Evolutionary conservation across 2,797 vertebrate species (phyloP).

Genomic region (Garrulus glandarius): DNA sequence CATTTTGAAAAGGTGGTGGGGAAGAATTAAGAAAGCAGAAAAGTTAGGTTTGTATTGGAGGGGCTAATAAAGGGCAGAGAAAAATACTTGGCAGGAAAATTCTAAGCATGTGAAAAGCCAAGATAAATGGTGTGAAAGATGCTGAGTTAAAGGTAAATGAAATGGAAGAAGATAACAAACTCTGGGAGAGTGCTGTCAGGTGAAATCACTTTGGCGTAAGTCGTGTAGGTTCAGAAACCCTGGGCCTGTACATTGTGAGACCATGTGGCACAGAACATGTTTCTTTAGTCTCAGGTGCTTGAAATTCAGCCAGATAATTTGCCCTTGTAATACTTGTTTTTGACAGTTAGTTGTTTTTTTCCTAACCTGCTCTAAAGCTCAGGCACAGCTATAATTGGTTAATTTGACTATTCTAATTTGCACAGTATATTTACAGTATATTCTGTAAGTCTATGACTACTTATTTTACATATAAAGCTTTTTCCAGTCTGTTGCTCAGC

Average conservation of each 20-base stretch:
- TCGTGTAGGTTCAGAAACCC: fast-evolving
- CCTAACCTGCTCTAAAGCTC: not conserved
- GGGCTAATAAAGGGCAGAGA: not conserved
- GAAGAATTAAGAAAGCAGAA: not conserved
- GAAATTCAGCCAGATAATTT: not conserved
- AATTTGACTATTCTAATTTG: not conserved
- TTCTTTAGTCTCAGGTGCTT: not conserved
- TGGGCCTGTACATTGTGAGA: fast-evolving
- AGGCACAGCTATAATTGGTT: not conserved
- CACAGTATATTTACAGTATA: not conserved
- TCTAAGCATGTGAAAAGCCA: not conserved
- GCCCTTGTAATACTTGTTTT: not conserved
- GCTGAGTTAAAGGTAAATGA: not conserved
- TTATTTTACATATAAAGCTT: not conserved
- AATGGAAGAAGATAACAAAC: not conserved
- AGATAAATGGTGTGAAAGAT: not conserved
- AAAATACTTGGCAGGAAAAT: not conserved
- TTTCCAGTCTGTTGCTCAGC: not conserved
- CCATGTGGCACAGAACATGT: not conserved
- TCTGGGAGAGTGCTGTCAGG: not conserved
- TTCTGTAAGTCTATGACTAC: not conserved
- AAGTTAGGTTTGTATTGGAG: not conserved
- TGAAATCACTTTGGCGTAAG: not conserved
- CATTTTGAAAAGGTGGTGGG: not conserved
- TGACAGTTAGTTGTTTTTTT: not conserved